A percentile compares a stretch with the other conserved stretches of the same genome.
Evolutionary conservation across 2,113 vertebrate species (phyloP).

Genomic region (Vicugna pacos): DNA sequence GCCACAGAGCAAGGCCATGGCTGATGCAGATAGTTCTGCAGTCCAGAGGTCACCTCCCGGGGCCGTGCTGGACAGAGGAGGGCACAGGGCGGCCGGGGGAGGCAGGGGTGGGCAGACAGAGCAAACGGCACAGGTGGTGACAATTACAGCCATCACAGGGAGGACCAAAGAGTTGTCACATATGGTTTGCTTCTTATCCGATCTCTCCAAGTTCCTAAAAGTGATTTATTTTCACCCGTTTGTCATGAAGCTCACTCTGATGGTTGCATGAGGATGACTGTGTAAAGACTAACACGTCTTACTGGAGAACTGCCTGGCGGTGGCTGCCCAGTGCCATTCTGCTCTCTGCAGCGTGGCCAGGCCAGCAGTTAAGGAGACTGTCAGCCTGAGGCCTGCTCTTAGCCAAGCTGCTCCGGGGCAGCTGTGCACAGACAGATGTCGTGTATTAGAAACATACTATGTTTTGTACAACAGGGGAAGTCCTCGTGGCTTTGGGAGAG

Average conservation of each 20-base stretch:
- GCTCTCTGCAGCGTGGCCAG: background rate
- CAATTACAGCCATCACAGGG: background rate
- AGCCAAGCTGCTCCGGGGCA: conserved; percentile 43
- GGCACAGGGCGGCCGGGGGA: background rate
- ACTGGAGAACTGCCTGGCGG: conserved; percentile 26
- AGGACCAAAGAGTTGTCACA: background rate
- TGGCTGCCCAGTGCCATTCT: background rate
- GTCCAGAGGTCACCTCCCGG: background rate
- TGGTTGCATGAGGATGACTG: conserved; percentile 28
- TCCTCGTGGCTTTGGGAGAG: background rate
- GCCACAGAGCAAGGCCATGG: background rate
- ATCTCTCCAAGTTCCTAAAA: conserved; percentile 41
- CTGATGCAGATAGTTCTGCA: background rate
- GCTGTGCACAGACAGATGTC: conserved; percentile 15
- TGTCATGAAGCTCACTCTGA: conserved; percentile 65
- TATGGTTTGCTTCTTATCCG: conserved; percentile 45
- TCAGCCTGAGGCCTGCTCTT: conserved; percentile 57
- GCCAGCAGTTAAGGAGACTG: conserved; percentile 29
- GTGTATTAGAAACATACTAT: background rate
- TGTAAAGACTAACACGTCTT: conserved; percentile 44
- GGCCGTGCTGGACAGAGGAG: background rate
- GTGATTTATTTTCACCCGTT: conserved; percentile 54
- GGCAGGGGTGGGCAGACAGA: background rate
- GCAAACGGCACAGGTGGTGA: conserved; percentile 2
- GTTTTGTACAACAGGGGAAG: background rate